These are phyloP conservation scores for Tachyglossus aculeatus DNA, from an alignment of 2,797 vertebrate genomes.

Conservation along the genomic window DNA sequence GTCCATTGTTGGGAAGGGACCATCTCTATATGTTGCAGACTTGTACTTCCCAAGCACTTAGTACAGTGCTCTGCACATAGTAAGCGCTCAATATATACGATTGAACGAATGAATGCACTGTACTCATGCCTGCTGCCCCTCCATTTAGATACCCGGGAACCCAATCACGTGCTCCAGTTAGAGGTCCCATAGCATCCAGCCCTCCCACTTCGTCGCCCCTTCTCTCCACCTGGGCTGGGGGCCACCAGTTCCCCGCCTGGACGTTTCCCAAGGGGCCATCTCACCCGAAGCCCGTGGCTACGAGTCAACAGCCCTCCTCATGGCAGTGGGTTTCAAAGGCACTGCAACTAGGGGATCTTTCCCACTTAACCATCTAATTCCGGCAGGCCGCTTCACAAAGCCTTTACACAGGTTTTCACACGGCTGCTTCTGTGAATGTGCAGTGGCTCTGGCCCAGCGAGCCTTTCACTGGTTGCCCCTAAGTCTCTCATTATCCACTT, in stretches of 20 bases:
- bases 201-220: conserved; percentile 57
- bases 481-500: conserved; percentile 27
- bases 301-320: conserved; percentile 54
- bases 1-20: no score
- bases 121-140: no score
- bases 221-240: conserved; percentile 50
- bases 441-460: not conserved
- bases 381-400: conserved; percentile 38
- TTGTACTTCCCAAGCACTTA: no score
- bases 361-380: conserved; percentile 45
- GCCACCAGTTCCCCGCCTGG: conserved; percentile 51
- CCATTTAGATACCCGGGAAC: no score
- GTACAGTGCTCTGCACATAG: no score
- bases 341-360: conserved; percentile 57
- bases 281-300: conserved; percentile 61
- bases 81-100: no score
- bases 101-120: no score
- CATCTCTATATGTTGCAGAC: no score
- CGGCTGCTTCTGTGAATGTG: conserved; percentile 17
- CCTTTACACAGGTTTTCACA: conserved; percentile 23
- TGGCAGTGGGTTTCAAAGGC: conserved; percentile 58
- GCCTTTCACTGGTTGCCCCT: conserved; percentile 12
- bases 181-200: no score
- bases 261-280: conserved; percentile 63
- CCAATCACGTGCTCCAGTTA: no score